Evolutionary conservation across 2,113 vertebrate species (phyloP), one percentile per base, ranked within the genome.

Genomic region (Muscicapa adusta): DNA sequence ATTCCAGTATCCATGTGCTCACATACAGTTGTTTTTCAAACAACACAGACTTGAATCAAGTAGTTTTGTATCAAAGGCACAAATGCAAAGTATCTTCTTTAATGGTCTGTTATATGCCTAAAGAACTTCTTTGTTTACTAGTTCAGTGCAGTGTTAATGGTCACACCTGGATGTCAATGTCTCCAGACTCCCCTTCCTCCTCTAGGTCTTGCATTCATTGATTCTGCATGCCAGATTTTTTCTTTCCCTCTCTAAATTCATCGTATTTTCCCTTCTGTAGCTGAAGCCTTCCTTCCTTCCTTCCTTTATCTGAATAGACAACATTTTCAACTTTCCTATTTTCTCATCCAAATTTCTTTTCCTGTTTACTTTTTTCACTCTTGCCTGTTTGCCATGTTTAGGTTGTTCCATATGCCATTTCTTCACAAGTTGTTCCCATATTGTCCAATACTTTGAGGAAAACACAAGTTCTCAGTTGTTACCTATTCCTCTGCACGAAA

Each of bases 1-100:
- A 86, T 89, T 92, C 81, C 94, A 53, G 73, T 56, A 38, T 94
- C 86, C 88, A 75, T 78, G 73, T 91, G 77, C 93, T 91, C 72
- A 71, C 72, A 76, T 40, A 89, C n/a, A 5, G 24, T 58, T 40
- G 81, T 78, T 84, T 88, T 94, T 91, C 77, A 81, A 76, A 53
- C 33, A 83, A 42, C 18, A 29, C 42, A 89, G 31, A 23, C 45
- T 31, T 26, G 76, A 86, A 89, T 76, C 74, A 60, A 78, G 25
- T 50, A 15, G 38, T 85, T 85, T 50, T 77, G 36, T 20, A 9
- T 43, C 24, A 74, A 63, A 63, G 51, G 20, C 68, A 57, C 38
- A 74, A 79, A 84, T 80, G 42, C 38, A 60, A 25, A 78, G 4
- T 60, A 33, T 31, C 28, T 45, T 80, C 57, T 82, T 38, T 43